Evolutionary conservation across 2,797 vertebrate genomes (phyloP).

Genomic region (Hydrolagus colliei): DNA sequence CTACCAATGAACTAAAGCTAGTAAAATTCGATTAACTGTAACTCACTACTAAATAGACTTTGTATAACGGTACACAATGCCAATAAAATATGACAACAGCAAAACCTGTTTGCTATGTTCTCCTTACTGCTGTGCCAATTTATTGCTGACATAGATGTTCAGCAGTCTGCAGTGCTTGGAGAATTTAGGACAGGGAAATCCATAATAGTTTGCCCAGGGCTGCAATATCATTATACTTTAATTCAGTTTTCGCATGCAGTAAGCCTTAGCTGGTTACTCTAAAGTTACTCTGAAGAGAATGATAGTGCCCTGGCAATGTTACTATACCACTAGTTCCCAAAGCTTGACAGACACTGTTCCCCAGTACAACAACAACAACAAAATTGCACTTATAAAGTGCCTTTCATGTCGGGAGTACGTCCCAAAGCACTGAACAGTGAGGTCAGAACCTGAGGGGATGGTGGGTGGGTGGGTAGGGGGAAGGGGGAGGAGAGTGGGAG

Average conservation of each 20-base stretch:
- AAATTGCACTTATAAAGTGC: neutral
- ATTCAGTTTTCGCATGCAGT: neutral
- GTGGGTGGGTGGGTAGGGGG: no score
- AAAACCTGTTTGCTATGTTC: neutral
- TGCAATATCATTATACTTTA: neutral
- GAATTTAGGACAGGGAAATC: neutral
- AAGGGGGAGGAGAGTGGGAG: no score
- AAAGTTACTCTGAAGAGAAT: neutral
- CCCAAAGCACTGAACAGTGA: no score
- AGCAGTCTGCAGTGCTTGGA: neutral
- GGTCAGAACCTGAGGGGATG: no score
- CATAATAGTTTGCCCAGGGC: neutral
- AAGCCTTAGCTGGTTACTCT: neutral
- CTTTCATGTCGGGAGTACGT: no score
- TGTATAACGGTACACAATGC: neutral
- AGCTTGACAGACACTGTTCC: neutral
- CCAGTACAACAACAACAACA: neutral
- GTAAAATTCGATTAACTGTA: neutral
- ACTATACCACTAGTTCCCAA: neutral
- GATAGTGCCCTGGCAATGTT: neutral
- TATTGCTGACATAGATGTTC: neutral
- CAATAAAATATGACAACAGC: conserved; percentile 9
- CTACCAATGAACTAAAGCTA: neutral
- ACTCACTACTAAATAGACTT: neutral
- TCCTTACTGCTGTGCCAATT: neutral